phyloP scores from a whole-genome alignment of 1,140 invertebrate genomes.

The Riptortus pedestris region DNA sequence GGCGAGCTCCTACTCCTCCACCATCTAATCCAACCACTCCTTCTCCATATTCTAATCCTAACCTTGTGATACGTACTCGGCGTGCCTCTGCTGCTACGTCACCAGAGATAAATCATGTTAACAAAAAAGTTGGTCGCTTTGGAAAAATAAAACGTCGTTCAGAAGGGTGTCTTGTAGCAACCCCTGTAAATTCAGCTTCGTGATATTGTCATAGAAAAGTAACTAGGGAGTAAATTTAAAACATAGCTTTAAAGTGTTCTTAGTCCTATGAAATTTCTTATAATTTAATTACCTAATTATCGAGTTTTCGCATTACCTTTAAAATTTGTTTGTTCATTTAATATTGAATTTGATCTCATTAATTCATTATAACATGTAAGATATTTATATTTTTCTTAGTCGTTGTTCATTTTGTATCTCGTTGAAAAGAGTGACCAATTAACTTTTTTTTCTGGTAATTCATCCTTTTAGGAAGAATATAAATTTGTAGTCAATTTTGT shows the following conservation, averaged over 20 bases:
- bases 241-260: slow-evolving; percentile 4
- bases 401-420: too few species aligned
- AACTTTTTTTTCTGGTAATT: too few species aligned
- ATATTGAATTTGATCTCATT: neutral
- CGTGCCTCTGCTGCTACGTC: slow-evolving; percentile 36
- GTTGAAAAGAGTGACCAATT: too few species aligned
- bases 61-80: slow-evolving; percentile 43
- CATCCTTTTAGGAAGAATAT: neutral
- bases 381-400: neutral
- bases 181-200: slow-evolving; percentile 14
- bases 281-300: neutral
- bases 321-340: neutral
- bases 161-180: slow-evolving; percentile 14
- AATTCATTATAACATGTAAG: neutral
- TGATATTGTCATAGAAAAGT: slow-evolving; percentile 16
- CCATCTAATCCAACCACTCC: slow-evolving; percentile 9
- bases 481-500: too few species aligned
- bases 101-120: slow-evolving; percentile 19
- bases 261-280: neutral
- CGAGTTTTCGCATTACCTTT: neutral
- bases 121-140: slow-evolving; percentile 30
- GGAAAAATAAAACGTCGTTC: slow-evolving; percentile 31
- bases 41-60: slow-evolving; percentile 42
- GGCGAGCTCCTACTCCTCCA: slow-evolving; percentile 19
- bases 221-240: neutral